These are phyloP conservation scores for Chrysomela aeneicollis DNA, from an alignment of 2,888 invertebrate species.

Conservation along the genomic window DNA sequence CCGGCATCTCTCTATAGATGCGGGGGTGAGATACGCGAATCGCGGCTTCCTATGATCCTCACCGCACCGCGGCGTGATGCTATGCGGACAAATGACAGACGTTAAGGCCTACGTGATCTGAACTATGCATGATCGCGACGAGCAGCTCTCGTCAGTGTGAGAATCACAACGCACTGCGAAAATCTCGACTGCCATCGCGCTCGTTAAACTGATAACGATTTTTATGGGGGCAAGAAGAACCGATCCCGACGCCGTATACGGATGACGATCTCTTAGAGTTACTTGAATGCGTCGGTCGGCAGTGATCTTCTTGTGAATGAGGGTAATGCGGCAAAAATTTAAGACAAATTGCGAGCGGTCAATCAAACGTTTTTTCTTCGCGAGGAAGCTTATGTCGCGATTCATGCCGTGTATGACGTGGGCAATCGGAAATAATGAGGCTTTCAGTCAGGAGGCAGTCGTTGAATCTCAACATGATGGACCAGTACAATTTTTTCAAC, in stretches of 20 bases:
- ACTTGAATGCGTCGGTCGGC: constrained; percentile 15
- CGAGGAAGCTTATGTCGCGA: neutral
- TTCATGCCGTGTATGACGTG: neutral
- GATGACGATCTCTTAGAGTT: constrained; percentile 16
- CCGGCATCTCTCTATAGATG: constrained; percentile 45
- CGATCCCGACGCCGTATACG: constrained; percentile 45
- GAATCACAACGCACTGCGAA: constrained; percentile 52
- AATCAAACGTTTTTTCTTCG: constrained; percentile 25
- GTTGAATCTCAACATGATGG: too few relatives aligned
- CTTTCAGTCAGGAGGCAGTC: too few relatives aligned
- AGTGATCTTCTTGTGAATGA: constrained; percentile 20
- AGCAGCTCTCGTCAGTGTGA: constrained; percentile 54
- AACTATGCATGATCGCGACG: constrained; percentile 53
- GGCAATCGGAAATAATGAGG: too few relatives aligned
- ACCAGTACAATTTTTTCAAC: too few relatives aligned
- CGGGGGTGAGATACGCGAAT: constrained; percentile 56
- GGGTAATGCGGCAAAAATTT: constrained; percentile 26
- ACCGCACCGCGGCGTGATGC: constrained; percentile 57
- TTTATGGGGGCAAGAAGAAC: constrained; percentile 44
- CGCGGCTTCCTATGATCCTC: constrained; percentile 56
- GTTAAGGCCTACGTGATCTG: constrained; percentile 59
- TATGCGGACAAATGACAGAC: constrained; percentile 60
- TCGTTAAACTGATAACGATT: constrained; percentile 46
- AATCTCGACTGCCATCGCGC: constrained; percentile 48
- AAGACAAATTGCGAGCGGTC: constrained; percentile 31